These are phyloP conservation scores for Gymnothorax reevesii DNA, from an alignment of 2,797 vertebrate genomes.

Conservation along the genomic window DNA sequence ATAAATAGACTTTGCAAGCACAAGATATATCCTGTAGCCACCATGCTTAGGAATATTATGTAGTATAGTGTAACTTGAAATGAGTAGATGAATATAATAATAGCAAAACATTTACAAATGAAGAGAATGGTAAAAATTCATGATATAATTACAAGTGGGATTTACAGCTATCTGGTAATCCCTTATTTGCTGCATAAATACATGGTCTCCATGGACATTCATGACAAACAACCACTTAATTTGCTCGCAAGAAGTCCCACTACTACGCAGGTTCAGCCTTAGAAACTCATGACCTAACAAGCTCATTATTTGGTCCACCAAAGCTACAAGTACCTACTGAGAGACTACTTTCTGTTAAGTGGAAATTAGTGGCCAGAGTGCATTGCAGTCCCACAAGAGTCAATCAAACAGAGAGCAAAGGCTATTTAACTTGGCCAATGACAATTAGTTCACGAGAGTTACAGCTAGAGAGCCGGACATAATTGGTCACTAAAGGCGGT, in stretches of 20 bases:
- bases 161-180: neutral
- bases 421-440: slow-evolving; percentile 28
- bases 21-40: no score
- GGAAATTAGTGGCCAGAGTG: slow-evolving; percentile 41
- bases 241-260: neutral
- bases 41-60: neutral
- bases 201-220: neutral
- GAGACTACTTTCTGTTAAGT: slow-evolving; percentile 1
- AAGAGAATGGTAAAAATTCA: neutral
- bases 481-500: slow-evolving; percentile 33
- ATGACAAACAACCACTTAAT: neutral
- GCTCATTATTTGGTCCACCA: slow-evolving; percentile 15
- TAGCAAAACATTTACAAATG: no score
- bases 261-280: neutral
- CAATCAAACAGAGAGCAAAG: slow-evolving; percentile 31
- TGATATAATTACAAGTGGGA: neutral
- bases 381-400: slow-evolving; percentile 24
- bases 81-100: neutral
- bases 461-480: slow-evolving; percentile 21
- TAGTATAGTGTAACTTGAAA: neutral
- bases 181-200: neutral
- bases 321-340: slow-evolving; percentile 17
- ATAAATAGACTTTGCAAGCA: no score
- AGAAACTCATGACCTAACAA: slow-evolving; percentile 1
- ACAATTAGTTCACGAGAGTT: slow-evolving; percentile 41